Conservation (phyloP, 1,140 invertebrate species). For the Drosophila subpulchrella region DNA sequence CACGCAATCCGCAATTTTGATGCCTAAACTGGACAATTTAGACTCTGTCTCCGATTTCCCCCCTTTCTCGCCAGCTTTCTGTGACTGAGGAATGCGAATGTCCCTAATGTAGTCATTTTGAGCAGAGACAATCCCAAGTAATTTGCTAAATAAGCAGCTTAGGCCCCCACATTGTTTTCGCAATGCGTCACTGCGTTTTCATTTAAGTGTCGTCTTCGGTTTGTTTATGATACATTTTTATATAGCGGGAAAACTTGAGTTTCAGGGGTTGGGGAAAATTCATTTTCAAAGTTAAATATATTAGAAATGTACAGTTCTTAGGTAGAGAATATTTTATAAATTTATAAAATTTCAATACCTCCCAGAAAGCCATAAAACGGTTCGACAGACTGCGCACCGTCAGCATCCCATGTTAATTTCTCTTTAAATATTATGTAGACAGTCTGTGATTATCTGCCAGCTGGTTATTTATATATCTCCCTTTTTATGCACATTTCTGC, state of each 20-base stretch:
- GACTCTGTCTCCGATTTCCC: slow-evolving; percentile 5
- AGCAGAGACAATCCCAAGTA: slow-evolving; percentile 31
- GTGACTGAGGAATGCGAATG: not conserved
- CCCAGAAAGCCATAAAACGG: not conserved
- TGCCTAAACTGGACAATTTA: slow-evolving; percentile 76
- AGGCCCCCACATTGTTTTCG: slow-evolving; percentile 31
- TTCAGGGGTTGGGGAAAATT: not conserved
- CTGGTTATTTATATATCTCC: not conserved
- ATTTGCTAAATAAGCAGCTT: slow-evolving; percentile 72
- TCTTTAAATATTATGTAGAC: not conserved
- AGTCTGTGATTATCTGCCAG: slow-evolving; percentile 3
- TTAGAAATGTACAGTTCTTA: no score
- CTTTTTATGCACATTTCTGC: slow-evolving; percentile 4
- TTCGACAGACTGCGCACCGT: not conserved
- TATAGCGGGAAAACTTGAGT: not conserved
- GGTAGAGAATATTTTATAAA: no score
- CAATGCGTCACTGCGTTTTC: slow-evolving; percentile 68
- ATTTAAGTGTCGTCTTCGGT: slow-evolving; percentile 15
- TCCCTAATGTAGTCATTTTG: slow-evolving; percentile 23
- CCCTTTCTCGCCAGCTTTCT: not conserved
- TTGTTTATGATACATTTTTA: slow-evolving; percentile 4
- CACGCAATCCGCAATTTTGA: slow-evolving; percentile 72
- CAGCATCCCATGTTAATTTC: slow-evolving; percentile 6
- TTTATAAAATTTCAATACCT: no score
- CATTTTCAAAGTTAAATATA: no score